Percentiles rank a stretch among this genome's conserved stretches.
These are phyloP conservation scores for Lutraria rhynchaena DNA, from an alignment of 1,140 invertebrate genomes.

Conservation along the genomic window DNA sequence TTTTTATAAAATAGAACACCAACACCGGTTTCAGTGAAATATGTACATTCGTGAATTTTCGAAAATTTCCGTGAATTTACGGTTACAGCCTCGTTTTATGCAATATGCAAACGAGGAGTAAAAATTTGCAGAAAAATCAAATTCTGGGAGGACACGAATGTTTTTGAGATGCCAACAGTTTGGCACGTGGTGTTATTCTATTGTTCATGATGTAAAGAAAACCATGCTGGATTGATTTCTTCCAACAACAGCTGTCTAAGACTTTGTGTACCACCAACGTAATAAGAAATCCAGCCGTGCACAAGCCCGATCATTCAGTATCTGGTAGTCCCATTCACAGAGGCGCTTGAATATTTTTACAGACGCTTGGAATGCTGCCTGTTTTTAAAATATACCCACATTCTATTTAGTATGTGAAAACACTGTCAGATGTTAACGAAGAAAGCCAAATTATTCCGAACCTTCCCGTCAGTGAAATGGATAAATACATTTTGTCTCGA, in stretches of 20 bases:
- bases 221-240: slow-evolving; percentile 27
- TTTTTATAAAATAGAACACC: too few species aligned
- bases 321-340: slow-evolving; percentile 21
- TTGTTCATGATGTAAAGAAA: not conserved
- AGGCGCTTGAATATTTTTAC: slow-evolving; percentile 13
- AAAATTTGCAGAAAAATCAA: too few species aligned
- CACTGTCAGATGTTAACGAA: not conserved
- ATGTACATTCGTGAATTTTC: too few species aligned
- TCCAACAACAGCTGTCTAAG: slow-evolving; percentile 33
- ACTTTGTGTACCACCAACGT: slow-evolving; percentile 25
- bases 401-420: slow-evolving; percentile 4
- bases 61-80: too few species aligned
- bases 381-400: slow-evolving; percentile 7
- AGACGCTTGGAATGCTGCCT: slow-evolving; percentile 8
- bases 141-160: slow-evolving; percentile 14
- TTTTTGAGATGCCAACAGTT: not conserved
- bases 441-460: too few species aligned
- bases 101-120: too few species aligned
- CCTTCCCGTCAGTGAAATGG: too few species aligned
- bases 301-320: not conserved
- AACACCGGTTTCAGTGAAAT: too few species aligned
- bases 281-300: slow-evolving; percentile 5
- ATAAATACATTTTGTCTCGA: too few species aligned
- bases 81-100: too few species aligned
- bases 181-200: slow-evolving; percentile 22